Evolutionary conservation across 2,888 invertebrate species (phyloP), one percentile per base, ranked within the genome.

Genomic region (Dichetophora obliterata): DNA sequence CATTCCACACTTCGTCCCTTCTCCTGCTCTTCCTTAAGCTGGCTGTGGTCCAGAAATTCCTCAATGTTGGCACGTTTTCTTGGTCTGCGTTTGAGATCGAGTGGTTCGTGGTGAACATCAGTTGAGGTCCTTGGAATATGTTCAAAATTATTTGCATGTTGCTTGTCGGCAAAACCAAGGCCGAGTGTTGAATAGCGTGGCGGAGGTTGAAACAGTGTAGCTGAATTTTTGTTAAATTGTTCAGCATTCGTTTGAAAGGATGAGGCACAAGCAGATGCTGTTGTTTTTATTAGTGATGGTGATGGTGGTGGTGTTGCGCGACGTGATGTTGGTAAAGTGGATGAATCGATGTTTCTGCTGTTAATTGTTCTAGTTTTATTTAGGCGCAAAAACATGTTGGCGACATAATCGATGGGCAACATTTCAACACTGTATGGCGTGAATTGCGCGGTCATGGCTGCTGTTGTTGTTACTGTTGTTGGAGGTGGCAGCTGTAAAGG

Each of bases 311-410:
- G 50, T 14, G 22, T 22, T 57, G 57, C 68, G 75, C 31, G 74
- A 77, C 19, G 66, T 19, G 31, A 77, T 50, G 16, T 72, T 52
- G 37, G 37, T 27, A 22, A 27, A 37, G n/a, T 43, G 37, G 68
- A 75, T 43, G 50, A 68, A 66, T 19, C 71, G 75, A 22, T 73
- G 37, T 24, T 72, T 74, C 19, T 74, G 24, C n/a, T 73, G 73
- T n/a, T 61, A 5, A 43, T n/a, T 22, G n/a, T n/a, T n/a, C 19
- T 22, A 27, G 34, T n/a, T 59, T 75, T 69, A 66, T 76, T 79
- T 43, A 79, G 65, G 37, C 75, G 79, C n/a, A 75, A 52, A 68
- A 79, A 78, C 14, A 79, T 78, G 19, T 81, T 77, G 14, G 77
- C 72, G 24, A 81, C n/a, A 14, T 78, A 37, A 50, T 78, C 77